Conservation (phyloP, 2,113 vertebrate genomes). For the Fregata magnificens region DNA sequence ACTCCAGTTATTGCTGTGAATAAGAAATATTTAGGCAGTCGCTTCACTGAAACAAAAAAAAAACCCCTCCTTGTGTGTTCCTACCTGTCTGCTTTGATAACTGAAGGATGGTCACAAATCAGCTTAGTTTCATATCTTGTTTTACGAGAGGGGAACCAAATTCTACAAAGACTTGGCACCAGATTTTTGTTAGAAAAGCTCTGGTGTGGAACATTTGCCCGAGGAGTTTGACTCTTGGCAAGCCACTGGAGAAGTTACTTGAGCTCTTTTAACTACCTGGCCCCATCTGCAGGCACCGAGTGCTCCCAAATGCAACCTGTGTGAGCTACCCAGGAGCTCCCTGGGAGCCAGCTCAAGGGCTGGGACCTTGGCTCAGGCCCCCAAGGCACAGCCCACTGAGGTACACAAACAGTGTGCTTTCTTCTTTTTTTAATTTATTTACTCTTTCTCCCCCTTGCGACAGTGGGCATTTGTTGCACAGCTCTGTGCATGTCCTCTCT, state of each 20-base stretch:
- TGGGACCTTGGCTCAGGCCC: neutral
- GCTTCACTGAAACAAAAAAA: neutral
- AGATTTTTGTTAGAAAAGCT: neutral
- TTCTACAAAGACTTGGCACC: neutral
- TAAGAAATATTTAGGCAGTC: neutral
- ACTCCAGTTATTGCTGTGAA: neutral
- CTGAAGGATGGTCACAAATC: neutral
- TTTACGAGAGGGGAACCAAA: neutral
- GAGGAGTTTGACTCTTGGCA: neutral
- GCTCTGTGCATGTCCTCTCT: neutral
- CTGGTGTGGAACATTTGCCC: neutral
- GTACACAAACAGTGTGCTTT: neutral
- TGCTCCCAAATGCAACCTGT: fast-evolving
- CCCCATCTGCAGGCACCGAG: fast-evolving
- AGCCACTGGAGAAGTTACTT: neutral
- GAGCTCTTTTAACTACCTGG: neutral
- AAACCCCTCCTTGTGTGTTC: neutral
- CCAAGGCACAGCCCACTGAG: neutral
- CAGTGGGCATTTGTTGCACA: neutral
- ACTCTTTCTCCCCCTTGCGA: neutral
- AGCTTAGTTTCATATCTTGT: neutral
- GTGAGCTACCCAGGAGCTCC: neutral
- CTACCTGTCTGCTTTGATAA: neutral
- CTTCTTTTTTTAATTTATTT: neutral
- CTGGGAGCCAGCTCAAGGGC: neutral